A percentile compares a stretch with the other conserved stretches of the same genome.
phyloP scores from a whole-genome alignment of 2,113 vertebrate species.

The Isurus oxyrinchus region DNA sequence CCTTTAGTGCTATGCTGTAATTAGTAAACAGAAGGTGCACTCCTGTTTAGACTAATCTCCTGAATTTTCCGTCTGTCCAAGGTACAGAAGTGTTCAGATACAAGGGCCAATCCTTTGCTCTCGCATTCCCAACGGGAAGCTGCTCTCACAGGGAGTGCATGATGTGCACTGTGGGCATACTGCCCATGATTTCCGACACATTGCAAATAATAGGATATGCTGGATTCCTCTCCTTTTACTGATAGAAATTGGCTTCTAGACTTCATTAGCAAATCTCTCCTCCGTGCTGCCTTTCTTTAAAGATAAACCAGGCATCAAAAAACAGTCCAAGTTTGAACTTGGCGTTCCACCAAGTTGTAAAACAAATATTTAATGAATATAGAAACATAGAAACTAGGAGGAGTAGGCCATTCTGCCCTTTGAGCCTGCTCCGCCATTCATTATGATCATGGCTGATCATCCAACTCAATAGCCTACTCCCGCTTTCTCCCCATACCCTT shows the following conservation, averaged over 20 bases:
- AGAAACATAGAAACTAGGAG: no score
- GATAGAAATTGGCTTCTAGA: background rate
- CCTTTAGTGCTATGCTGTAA: background rate
- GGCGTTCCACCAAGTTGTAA: background rate
- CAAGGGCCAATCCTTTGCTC: background rate
- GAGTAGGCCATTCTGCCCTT: no score
- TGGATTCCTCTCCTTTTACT: background rate
- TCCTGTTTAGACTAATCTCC: background rate
- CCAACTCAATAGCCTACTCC: no score
- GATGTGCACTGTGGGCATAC: background rate
- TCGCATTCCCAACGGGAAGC: background rate
- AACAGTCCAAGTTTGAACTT: background rate
- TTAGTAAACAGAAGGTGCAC: background rate
- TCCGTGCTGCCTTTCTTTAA: background rate
- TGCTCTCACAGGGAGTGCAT: background rate
- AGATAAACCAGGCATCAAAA: background rate
- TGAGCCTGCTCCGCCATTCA: no score
- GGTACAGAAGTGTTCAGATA: background rate
- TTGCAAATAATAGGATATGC: background rate
- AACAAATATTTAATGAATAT: background rate
- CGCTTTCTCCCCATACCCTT: no score
- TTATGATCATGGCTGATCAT: no score
- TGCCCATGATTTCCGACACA: background rate
- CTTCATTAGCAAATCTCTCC: background rate
- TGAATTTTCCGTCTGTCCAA: background rate